These are phyloP conservation scores for Tinamus guttatus DNA, from an alignment of 2,113 vertebrate genomes.

Conservation along the genomic window DNA sequence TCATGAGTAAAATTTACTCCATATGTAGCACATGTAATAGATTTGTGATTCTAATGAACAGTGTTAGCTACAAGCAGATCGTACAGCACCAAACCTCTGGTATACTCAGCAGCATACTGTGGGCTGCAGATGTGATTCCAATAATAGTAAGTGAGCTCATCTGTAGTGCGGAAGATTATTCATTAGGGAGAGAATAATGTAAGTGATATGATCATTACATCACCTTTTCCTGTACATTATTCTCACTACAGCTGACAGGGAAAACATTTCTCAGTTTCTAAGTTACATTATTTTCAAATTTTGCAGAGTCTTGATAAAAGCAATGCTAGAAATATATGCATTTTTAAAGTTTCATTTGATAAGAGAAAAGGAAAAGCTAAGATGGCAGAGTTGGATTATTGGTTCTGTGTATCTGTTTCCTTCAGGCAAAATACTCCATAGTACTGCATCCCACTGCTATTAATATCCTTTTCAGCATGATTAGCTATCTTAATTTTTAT, in stretches of 20 bases:
- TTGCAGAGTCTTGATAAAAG: background rate
- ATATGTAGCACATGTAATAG: slow-evolving; percentile 29
- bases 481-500: background rate
- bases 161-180: slow-evolving; percentile 83
- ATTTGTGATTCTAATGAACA: slow-evolving; percentile 33
- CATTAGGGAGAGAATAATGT: slow-evolving; percentile 91
- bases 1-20: slow-evolving; percentile 45
- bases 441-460: background rate
- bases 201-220: slow-evolving; percentile 93
- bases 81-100: slow-evolving; percentile 60
- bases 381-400: background rate
- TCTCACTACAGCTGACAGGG: slow-evolving; percentile 80
- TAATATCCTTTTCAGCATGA: background rate
- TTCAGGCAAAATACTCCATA: background rate
- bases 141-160: slow-evolving; percentile 92
- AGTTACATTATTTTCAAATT: slow-evolving; percentile 42
- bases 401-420: background rate
- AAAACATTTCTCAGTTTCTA: slow-evolving; percentile 69
- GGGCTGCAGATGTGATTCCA: slow-evolving; percentile 87
- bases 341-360: background rate
- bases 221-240: slow-evolving; percentile 90
- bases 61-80: slow-evolving; percentile 49
- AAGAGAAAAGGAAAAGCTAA: background rate
- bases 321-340: background rate
- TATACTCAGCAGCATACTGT: slow-evolving; percentile 70